A percentile compares a stretch with the other conserved stretches of the same genome.
Conservation (phyloP, 2,797 vertebrate genomes). For the Anguilla obscura region DNA sequence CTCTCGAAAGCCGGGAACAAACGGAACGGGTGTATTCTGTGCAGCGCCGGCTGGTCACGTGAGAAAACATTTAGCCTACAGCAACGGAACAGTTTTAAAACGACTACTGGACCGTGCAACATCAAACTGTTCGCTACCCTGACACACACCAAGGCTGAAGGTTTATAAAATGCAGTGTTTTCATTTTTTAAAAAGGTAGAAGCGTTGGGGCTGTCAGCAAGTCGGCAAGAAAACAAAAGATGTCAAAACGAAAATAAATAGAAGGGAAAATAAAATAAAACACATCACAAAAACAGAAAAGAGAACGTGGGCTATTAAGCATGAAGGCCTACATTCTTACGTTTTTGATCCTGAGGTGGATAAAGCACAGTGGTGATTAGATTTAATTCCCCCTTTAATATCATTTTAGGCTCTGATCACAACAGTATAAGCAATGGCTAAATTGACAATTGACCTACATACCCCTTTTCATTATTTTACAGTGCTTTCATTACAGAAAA, state of each 20-base stretch:
- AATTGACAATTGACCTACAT: slow-evolving; percentile 1
- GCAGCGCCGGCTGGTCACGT: not conserved
- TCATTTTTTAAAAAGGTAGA: not conserved
- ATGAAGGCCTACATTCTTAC: not conserved
- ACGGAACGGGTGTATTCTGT: not conserved
- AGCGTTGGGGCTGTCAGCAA: not conserved
- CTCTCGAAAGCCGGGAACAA: not conserved
- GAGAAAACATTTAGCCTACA: not conserved
- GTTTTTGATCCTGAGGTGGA: not conserved
- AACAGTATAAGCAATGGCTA: not conserved
- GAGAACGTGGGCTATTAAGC: not conserved
- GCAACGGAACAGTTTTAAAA: not conserved
- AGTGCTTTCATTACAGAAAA: slow-evolving; percentile 13
- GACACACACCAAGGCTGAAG: not conserved
- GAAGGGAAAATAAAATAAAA: not conserved
- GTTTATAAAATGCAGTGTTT: not conserved
- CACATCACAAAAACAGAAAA: not conserved
- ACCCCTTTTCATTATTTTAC: not conserved
- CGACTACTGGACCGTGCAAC: not conserved
- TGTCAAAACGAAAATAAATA: not conserved
- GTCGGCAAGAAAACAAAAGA: not conserved
- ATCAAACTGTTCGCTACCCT: not conserved
- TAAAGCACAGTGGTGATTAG: not conserved
- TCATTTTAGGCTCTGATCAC: not conserved
- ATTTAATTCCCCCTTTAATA: not conserved